phyloP scores from a whole-genome alignment of 2,113 vertebrate species.

The Callaeas wilsoni region DNA sequence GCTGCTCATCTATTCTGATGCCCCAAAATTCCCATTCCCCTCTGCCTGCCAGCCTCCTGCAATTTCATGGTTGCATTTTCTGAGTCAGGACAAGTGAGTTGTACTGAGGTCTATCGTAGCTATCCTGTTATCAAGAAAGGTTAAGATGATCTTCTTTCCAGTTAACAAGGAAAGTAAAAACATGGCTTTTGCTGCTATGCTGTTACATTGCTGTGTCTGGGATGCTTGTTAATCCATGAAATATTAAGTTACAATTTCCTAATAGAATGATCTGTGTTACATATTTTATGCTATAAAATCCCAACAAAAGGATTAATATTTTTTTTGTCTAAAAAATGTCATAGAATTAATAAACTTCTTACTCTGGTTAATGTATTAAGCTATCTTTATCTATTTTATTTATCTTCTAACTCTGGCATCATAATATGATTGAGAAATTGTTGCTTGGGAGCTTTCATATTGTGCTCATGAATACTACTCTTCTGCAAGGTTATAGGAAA shows the following conservation, averaged over 20 bases:
- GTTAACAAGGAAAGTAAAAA: background rate
- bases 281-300: background rate
- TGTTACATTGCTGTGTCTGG: background rate
- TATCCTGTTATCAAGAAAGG: background rate
- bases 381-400: background rate
- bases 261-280: background rate
- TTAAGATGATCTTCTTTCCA: background rate
- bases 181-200: background rate
- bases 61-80: background rate
- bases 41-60: background rate
- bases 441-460: background rate
- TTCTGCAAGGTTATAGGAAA: background rate
- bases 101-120: background rate
- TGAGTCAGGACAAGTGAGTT: background rate
- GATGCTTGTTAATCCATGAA: background rate
- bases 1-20: background rate
- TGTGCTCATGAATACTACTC: background rate
- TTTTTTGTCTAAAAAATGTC: background rate
- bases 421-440: background rate
- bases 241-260: background rate
- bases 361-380: background rate
- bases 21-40: background rate
- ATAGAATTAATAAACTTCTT: background rate
- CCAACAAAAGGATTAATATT: background rate
- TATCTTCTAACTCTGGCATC: background rate